A percentile compares a stretch with the other conserved stretches of the same genome.
Conservation (phyloP, 2,888 invertebrate species). For the Lampropteryx suffumata region DNA sequence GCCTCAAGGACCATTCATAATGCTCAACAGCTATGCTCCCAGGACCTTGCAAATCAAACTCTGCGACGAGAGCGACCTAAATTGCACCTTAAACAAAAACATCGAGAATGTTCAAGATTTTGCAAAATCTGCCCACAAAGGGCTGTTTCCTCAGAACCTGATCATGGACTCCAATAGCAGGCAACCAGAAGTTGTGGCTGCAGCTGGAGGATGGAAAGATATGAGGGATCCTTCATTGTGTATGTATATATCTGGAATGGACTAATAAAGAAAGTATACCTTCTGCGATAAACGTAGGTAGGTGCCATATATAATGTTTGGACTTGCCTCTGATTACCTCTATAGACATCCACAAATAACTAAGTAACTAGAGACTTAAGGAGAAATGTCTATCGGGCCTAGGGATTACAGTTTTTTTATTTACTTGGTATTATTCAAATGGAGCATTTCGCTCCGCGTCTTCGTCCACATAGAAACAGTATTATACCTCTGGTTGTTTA, state of each 20-base stretch:
- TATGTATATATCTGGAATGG: conserved; percentile 17
- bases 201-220: conserved; percentile 40
- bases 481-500: no score
- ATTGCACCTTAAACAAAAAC: conserved; percentile 31
- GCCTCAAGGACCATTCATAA: conserved; percentile 32
- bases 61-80: conserved; percentile 28
- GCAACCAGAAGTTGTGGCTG: conserved; percentile 10
- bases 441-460: no score
- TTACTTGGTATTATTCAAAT: no score
- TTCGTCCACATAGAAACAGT: no score
- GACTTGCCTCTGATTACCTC: no score
- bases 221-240: conserved; percentile 50
- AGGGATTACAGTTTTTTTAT: no score
- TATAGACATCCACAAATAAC: no score
- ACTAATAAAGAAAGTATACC: no score
- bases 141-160: conserved; percentile 37
- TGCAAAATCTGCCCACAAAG: conserved; percentile 24
- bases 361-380: no score
- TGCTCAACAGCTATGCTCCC: conserved; percentile 41
- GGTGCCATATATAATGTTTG: no score
- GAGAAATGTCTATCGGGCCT: no score
- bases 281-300: no score
- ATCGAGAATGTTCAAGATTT: conserved; percentile 34
- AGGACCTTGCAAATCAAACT: conserved; percentile 44
- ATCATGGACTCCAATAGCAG: conserved; percentile 13